phyloP scores from a whole-genome alignment of 2,113 vertebrate genomes.

The Raja brachyura region DNA sequence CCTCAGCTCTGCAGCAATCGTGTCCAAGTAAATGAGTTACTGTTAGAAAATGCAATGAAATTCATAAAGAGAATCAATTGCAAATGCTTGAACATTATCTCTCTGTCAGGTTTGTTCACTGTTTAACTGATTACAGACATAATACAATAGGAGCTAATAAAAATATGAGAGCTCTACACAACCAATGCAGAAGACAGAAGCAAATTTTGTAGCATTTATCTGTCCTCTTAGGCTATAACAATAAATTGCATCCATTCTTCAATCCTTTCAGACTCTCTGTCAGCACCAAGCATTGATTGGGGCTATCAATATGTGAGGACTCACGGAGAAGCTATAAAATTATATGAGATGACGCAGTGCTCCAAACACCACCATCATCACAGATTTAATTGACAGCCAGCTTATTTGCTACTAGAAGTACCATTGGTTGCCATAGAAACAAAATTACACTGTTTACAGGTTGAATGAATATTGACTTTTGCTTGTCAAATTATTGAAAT shows the following conservation, averaged over 20 bases:
- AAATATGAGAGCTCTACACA: slow-evolving; percentile 42
- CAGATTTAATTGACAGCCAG: slow-evolving; percentile 35
- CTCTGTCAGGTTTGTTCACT: slow-evolving; percentile 40
- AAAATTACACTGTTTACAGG: slow-evolving; percentile 32
- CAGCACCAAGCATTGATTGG: slow-evolving; percentile 36
- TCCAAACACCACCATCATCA: slow-evolving; percentile 16
- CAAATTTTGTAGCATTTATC: slow-evolving; percentile 36
- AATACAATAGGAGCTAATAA: slow-evolving; percentile 40
- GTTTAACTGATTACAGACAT: slow-evolving; percentile 41
- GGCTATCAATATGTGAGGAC: slow-evolving; percentile 35
- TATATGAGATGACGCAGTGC: background rate
- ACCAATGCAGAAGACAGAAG: slow-evolving; percentile 29
- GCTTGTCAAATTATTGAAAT: slow-evolving; percentile 36
- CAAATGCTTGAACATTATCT: slow-evolving; percentile 40
- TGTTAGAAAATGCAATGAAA: slow-evolving; percentile 40
- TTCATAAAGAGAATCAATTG: slow-evolving; percentile 41
- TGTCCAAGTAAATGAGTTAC: slow-evolving; percentile 45
- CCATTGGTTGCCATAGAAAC: slow-evolving; percentile 28
- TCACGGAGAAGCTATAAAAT: slow-evolving; percentile 31
- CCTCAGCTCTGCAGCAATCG: slow-evolving; percentile 46
- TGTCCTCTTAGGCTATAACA: slow-evolving; percentile 34
- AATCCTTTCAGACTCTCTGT: slow-evolving; percentile 32
- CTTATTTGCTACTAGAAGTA: slow-evolving; percentile 1
- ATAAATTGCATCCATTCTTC: slow-evolving; percentile 35
- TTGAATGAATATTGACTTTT: slow-evolving; percentile 38